These are phyloP conservation scores for Saturnia japonica DNA, from an alignment of 2,888 invertebrate species.

Conservation along the genomic window DNA sequence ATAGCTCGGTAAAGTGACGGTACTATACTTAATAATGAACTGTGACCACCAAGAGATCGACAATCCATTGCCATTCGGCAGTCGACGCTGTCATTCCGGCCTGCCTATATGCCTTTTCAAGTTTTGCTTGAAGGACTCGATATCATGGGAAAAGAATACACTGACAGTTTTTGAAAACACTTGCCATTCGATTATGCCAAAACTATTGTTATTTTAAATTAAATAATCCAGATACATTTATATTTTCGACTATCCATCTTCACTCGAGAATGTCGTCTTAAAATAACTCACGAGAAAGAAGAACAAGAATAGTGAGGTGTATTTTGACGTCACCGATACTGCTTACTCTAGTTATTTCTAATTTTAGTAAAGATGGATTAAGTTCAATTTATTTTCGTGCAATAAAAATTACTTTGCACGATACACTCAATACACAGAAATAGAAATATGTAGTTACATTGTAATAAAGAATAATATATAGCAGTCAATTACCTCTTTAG, in stretches of 20 bases:
- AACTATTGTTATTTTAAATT: not conserved
- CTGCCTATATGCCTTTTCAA: not conserved
- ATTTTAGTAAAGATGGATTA: constrained; percentile 29
- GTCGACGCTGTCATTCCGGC: not conserved
- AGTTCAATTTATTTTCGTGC: not conserved
- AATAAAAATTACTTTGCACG: not conserved
- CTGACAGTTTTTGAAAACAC: not conserved
- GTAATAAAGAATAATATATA: not conserved
- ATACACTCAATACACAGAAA: not conserved
- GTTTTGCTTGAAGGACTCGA: too few relatives aligned
- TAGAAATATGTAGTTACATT: not conserved
- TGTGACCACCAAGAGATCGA: not conserved
- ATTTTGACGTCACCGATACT: constrained; percentile 30
- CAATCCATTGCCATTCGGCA: not conserved
- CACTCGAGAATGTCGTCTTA: not conserved
- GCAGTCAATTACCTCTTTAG: too few relatives aligned
- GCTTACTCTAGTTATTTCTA: constrained; percentile 46
- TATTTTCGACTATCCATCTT: not conserved
- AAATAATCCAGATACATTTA: not conserved
- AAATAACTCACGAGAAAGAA: not conserved
- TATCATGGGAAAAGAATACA: too few relatives aligned
- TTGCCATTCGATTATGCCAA: not conserved
- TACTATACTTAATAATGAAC: not conserved
- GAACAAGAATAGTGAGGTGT: constrained; percentile 22
- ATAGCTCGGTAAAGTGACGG: not conserved